Base-by-base conservation (phyloP, 2,888 invertebrate species). In the Venusia cambrica region DNA sequence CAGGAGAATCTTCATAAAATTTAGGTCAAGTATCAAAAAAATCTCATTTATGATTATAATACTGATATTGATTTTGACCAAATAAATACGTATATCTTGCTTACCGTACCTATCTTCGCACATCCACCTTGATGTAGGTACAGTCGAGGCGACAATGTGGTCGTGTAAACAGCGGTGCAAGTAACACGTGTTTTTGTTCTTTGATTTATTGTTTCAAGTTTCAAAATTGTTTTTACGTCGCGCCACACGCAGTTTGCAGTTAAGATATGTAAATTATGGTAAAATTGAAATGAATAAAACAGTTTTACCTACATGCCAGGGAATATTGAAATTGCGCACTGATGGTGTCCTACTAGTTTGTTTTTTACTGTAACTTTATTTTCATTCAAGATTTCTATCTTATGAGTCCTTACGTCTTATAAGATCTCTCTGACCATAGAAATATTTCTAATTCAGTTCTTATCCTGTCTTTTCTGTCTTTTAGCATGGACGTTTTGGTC, bases 121-220 rank as follows among this genome's bases (percentile, higher is more conserved):
- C n/a, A n/a, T 63, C 68, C 65, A 37, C 68, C 75, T 78, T 78
- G 73, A 76, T 61, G 48, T 50, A 52, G 43, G 48, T 54, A 52
- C 57, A 56, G 63, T 72, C 73, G 68, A 70, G 58, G 62, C 83
- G 76, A 80, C 83, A 83, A 71, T 75, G 79, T 83, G 71, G 62
- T 62, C 62, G 73, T 73, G 78, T 75, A 79, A 81, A 84, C 81
- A 81, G 73, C 77, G 70, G 76, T 63, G 62, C 62, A 54, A 62
- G 75, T 78, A 79, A 83, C 84, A 81, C 84, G 73, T 81, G 66
- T 73, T 81, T 84, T 83, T 84, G 73, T 70, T 57, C 69, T 73
- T 78, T 80, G 84, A 84, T 83, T 84, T 85, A 85, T 80, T 75
- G 79, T 81, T 78, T 78, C 73, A 70, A 52, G 70, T 81, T 81